These are phyloP conservation scores for Sinhomidia bicolor DNA, from an alignment of 2,888 invertebrate genomes.

Conservation along the genomic window DNA sequence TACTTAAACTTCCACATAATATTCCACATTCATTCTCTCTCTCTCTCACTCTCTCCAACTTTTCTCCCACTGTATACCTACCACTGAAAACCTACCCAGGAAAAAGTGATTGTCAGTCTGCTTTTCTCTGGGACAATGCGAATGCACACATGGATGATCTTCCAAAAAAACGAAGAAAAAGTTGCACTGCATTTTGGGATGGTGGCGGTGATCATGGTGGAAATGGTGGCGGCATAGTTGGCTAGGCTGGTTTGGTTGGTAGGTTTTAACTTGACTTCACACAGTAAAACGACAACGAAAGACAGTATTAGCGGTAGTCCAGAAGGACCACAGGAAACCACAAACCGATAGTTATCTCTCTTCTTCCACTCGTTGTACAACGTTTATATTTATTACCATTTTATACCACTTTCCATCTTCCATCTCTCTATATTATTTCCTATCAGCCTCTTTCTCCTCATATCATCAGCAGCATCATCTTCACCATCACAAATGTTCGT, in stretches of 20 bases:
- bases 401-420: not conserved
- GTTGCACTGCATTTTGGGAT: slow-evolving; percentile 1
- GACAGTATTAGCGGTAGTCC: slow-evolving; percentile 27
- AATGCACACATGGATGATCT: slow-evolving; percentile 46
- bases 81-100: not conserved
- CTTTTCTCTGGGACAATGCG: slow-evolving; percentile 45
- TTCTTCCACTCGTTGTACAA: not conserved
- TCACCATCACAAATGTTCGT: not conserved
- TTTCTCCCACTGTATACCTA: not conserved
- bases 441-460: not conserved
- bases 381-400: slow-evolving; percentile 8
- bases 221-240: too few species aligned
- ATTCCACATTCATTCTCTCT: too few species aligned
- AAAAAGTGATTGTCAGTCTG: slow-evolving; percentile 6
- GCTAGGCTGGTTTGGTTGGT: too few species aligned
- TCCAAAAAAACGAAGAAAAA: slow-evolving; percentile 21
- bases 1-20: not conserved
- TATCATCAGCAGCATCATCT: not conserved
- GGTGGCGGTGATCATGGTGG: too few species aligned
- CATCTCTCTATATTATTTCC: not conserved
- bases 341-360: slow-evolving; percentile 55
- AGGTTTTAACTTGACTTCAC: slow-evolving; percentile 11
- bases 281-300: too few species aligned
- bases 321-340: slow-evolving; percentile 54
- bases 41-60: too few species aligned